Base-by-base conservation (phyloP, 2,888 invertebrate genomes). In the Lycophotia porphyrea region DNA sequence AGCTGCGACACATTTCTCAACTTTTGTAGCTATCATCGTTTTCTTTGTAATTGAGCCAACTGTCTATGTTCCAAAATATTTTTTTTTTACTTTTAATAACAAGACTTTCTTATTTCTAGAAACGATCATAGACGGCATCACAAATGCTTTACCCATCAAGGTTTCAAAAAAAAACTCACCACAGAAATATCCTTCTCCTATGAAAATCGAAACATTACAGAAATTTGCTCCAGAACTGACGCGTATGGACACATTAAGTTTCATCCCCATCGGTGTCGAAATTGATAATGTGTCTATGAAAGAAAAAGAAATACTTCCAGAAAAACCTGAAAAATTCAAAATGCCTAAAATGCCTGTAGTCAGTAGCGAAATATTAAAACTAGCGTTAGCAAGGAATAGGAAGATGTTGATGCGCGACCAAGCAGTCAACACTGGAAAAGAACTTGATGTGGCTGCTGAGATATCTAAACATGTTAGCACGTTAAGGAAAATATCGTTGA, bases 331-430 rank as follows among this genome's bases (percentile, higher is more conserved):
- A 24, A 66, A 77, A 7, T 94, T 93, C 71, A 94, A 93, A 89
- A 93, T 95, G 81, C 96, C 95, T 13, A 95, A 93, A 92, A 96
- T 96, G 96, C 96, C 96, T 13, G 64, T 96, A 39, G 83, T 93
- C 8, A 93, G 76, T 60, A 95, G 95, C 81, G 95, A 95, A 27
- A 87, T 93, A 0, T 86, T 96, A 13, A 95, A 95, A 87, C 71
- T 86, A 49, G 89, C 93, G 2, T 82, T 89, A 52, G 93, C 88
- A 79, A 84, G 86, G 13, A 92, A 81, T 68, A 88, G 78, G 49
- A 84, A 88, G 2, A 75, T 85, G 4, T 7, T 47, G 9, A 92
- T 89, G 84, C 91, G 91, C 77, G 95, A 95, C 69, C 92, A 86
- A 52, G 91, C 92, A 18, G 93, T 95, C 0, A 94, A 95, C 72